Base-by-base conservation (phyloP, 2,888 invertebrate genomes). In the Himalopsyche japonica region DNA sequence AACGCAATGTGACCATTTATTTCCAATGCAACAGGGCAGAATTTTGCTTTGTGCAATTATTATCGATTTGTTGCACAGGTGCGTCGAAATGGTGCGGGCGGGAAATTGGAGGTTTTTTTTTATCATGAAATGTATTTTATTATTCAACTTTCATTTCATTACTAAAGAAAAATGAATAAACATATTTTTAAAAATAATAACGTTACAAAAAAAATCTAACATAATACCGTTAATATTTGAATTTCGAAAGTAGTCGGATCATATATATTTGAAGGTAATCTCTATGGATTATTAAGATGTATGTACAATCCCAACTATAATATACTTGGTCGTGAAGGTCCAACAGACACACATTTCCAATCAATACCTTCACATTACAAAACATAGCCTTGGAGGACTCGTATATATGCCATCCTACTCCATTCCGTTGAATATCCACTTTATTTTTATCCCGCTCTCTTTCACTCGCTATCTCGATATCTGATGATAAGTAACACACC, bases 401-500 rank as follows among this genome's bases (percentile, higher is more conserved):
- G 76, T 81, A 48, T 34, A 20, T 80, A 76, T 24, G 47, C 76
- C 83, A 76, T 80, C 76, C 15, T 77, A 37, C 37, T 83, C 48
- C 48, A 48, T 32, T 20, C 32, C 83, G 18, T 20, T 10, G 43
- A 37, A 6, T 24, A 43, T 34, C 37, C 57, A 20, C 43, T 81
- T 24, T 81, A 12, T 47, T 47, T 20, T 24, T 27, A 83, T 1
- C 12, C 76, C 47, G 76, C 47, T 82, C 77, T 81, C 70, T 15
- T 79, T 84, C 80, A 47, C 81, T 76, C 79, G 79, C 83, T 80
- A 85, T 79, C 84, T 80, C 86, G 64, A 85, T 84, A 84, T 81
- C 81, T 83, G 84, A 85, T 86, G 82, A 81, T 83, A 76, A 84
- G 82, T 86, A 84, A 82, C 82, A 82, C 86, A 88, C 87, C 85